Evolutionary conservation across 2,888 invertebrate genomes (phyloP), one percentile per base, ranked within the genome.

Genomic region (Caenorhabditis becei): DNA sequence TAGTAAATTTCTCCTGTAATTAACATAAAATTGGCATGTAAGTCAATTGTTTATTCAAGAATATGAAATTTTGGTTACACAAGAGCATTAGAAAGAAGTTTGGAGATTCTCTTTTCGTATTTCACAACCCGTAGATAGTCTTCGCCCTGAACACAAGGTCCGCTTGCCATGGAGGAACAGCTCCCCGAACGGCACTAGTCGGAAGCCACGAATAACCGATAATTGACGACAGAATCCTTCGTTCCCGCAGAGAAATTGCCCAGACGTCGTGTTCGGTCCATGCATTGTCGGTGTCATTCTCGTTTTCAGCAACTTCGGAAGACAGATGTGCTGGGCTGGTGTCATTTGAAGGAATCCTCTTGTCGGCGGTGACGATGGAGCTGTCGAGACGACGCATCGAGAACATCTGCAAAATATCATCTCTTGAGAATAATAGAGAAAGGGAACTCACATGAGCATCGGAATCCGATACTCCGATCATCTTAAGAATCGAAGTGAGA

Each of bases 261-360:
- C 88, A 90, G 1, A 85, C 84, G 66, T 88, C 88, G 49, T 86
- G 80, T 58, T 90, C 89, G 7, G 88, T 85, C 90, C 90, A 90
- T 10, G 90, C 90, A 67, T 90, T 89, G 72, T 90, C 90, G 5
- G 90, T 90, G 47, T 90, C 90, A 26, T 88, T 78, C 23, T 72
- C 77, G 32, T 85, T 75, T 18, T 82, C 74, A 3, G 83, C 81
- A 8, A 85, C 75, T 53, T 80, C 69, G 1, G 75, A 66, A 1
- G 77, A 53, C 35, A 87, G 58, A 20, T 82, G 81, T 2, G 81
- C 78, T 4, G 85, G 83, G 18, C 83, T 70, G 1, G 82, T 83
- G 53, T 84, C 84, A 54, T 80, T 75, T 8, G 78, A 72, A 16
- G 79, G 67, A 11, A 82, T 80, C 11, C 69, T 24, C 16, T 74